Base-by-base conservation (phyloP, 2,113 vertebrate species). In the Periophthalmus modestus region DNA sequence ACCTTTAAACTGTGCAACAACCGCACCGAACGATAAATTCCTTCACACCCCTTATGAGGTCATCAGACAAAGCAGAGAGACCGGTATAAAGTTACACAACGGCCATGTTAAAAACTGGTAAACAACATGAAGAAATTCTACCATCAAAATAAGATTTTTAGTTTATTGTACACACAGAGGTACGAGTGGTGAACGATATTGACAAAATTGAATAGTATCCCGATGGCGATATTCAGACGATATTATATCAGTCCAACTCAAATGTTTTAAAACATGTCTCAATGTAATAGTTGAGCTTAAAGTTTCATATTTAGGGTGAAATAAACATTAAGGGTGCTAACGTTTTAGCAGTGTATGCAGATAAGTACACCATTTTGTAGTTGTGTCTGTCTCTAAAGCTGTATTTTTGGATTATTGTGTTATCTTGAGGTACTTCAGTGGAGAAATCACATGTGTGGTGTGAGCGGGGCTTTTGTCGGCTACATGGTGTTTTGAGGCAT, bases 391-490 rank as follows among this genome's bases (percentile, higher is more conserved):
- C 1, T n/a, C 21, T 34, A 7, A 62, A 16, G 24, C 15, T 7
- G 15, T 61, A 33, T 28, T 62, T 62, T 33, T 34, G 36, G 9
- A 9, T 39, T 39, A 39, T 39, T 39, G 36, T 39, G 62, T 39
- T 65, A 66, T 47, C 58, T 68, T 54, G 77, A 87, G 63, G 71
- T 71, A 74, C 71, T 65, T 82, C 73, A 63, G 70, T 78, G 72
- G 69, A 63, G 77, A 62, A 80, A 72, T 63, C 78, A 54, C 72
- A 70, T 61, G 74, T 68, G 68, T 77, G 72, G 71, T 75, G 81
- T 89, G 80, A 87, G 85, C 82, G 48, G 79, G 57, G 84, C 68
- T 82, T 88, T 91, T 91, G 85, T 91, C 77, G 75, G 81, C 66
- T 65, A 0, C 70, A 67, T 80, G 16, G 73, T 77, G 76, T 75